Percentiles rank a stretch among this genome's conserved stretches.
Evolutionary conservation across 2,888 invertebrate species (phyloP).

Genomic region (Empis stercorea): DNA sequence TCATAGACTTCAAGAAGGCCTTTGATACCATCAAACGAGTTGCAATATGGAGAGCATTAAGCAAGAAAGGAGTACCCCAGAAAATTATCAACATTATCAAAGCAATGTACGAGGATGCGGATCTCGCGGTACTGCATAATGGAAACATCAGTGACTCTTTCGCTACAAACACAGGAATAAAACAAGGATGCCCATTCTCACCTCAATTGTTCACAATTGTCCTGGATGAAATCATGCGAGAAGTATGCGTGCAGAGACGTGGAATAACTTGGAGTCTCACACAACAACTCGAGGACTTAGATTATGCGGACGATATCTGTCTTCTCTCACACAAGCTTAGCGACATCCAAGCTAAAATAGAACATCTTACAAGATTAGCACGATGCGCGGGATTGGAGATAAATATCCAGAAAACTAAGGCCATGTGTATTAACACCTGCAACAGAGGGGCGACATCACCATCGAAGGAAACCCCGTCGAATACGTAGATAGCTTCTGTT

Average conservation of each 20-base stretch:
- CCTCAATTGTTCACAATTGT: background rate
- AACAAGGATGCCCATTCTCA: background rate
- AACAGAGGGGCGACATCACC: background rate
- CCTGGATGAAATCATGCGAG: background rate
- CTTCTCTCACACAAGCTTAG: conserved; percentile 1
- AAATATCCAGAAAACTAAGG: conserved; percentile 3
- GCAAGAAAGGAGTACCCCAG: background rate
- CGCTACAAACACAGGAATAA: background rate
- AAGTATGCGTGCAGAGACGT: background rate
- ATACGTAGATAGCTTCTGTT: background rate
- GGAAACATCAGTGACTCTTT: background rate
- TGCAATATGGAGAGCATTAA: background rate
- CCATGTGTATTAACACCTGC: background rate
- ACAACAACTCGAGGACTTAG: background rate
- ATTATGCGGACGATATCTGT: conserved; percentile 1
- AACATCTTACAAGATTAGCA: background rate
- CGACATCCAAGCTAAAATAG: background rate
- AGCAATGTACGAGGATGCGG: background rate
- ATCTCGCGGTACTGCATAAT: background rate
- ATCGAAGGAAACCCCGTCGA: background rate
- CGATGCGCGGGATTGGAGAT: background rate
- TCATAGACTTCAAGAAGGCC: background rate
- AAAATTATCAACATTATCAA: background rate
- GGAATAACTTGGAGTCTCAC: background rate
- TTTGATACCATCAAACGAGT: background rate